Percentiles rank a stretch among this genome's conserved stretches.
Evolutionary conservation across 1,140 invertebrate species (phyloP).

Genomic region (Scaptomyza montana): DNA sequence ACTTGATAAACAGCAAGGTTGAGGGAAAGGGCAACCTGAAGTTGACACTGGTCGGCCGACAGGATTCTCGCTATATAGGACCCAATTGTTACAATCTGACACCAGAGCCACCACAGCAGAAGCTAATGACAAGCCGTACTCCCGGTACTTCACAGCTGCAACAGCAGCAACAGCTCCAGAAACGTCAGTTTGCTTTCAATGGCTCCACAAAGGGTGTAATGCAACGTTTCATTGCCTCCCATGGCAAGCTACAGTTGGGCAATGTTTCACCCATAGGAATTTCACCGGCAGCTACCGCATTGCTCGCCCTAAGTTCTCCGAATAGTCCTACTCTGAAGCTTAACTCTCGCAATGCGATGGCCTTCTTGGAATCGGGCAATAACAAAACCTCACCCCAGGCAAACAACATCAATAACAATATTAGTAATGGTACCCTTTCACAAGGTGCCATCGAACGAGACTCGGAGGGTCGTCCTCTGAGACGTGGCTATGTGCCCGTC

Average conservation of each 20-base stretch:
- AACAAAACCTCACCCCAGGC: conserved; percentile 17
- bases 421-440: conserved; percentile 53
- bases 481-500: conserved; percentile 88
- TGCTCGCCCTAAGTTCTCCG: neutral
- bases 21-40: conserved; percentile 39
- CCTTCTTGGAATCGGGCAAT: conserved; percentile 56
- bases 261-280: conserved; percentile 32
- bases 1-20: conserved; percentile 3
- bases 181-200: conserved; percentile 85
- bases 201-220: conserved; percentile 89
- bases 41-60: conserved; percentile 49
- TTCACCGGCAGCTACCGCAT: conserved; percentile 8
- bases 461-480: conserved; percentile 85
- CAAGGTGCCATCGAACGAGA: conserved; percentile 84
- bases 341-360: conserved; percentile 61
- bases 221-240: conserved; percentile 90
- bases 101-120: conserved; percentile 84
- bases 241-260: conserved; percentile 86
- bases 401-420: conserved; percentile 39
- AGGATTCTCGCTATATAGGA: conserved; percentile 76
- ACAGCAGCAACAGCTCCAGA: conserved; percentile 52
- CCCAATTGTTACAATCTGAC: conserved; percentile 83
- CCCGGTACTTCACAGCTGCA: conserved; percentile 86
- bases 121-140: conserved; percentile 85
- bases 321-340: conserved; percentile 54